Conservation (phyloP, 2,888 invertebrate species). For the Dolichopus griseipennis region DNA sequence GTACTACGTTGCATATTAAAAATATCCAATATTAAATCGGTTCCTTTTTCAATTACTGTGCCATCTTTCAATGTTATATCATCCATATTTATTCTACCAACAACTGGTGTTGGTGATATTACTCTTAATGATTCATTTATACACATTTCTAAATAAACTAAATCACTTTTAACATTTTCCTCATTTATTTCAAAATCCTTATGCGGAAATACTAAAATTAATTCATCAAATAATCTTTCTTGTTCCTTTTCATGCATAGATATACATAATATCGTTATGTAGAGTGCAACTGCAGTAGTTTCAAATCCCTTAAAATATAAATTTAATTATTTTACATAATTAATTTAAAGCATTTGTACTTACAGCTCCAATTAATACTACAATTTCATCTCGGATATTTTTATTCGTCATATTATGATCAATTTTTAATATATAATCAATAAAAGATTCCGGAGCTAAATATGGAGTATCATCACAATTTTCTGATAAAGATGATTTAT, state of each 20-base stretch:
- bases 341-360: conserved; percentile 18
- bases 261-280: conserved; percentile 31
- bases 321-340: not conserved
- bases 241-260: conserved; percentile 34
- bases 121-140: conserved; percentile 8
- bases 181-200: conserved; percentile 16
- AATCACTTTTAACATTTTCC: conserved; percentile 3
- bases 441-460: not conserved
- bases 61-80: conserved; percentile 26
- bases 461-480: not conserved
- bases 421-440: not conserved
- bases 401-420: conserved; percentile 30
- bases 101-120: conserved; percentile 1
- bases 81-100: conserved; percentile 18
- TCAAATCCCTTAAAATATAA: conserved; percentile 1
- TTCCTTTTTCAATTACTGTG: conserved; percentile 33
- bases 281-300: not conserved
- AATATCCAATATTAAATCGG: conserved; percentile 34
- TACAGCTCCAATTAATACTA: conserved; percentile 39
- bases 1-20: conserved; percentile 39
- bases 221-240: conserved; percentile 34
- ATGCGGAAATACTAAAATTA: conserved; percentile 27
- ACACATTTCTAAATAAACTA: conserved; percentile 2
- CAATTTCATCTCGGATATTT: conserved; percentile 39
- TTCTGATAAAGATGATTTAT: not conserved